A percentile compares a stretch with the other conserved stretches of the same genome.
Conservation (phyloP, 2,797 vertebrate genomes). For the Sebastes minor region DNA sequence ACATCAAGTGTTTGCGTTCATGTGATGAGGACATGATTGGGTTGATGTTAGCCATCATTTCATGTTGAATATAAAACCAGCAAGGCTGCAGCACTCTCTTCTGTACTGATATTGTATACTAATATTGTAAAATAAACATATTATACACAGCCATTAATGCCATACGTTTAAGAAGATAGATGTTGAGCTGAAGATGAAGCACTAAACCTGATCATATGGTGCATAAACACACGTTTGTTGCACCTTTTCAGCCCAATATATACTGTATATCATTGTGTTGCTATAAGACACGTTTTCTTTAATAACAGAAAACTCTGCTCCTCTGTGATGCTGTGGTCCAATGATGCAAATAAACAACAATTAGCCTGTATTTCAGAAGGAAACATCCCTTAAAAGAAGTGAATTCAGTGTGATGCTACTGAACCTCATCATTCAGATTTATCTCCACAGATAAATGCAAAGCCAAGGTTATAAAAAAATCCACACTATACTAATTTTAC, state of each 20-base stretch:
- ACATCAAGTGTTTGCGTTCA: too few relatives aligned
- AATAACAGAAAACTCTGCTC: background rate
- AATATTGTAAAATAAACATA: too few relatives aligned
- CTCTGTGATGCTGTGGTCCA: background rate
- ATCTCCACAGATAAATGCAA: background rate
- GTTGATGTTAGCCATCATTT: too few relatives aligned
- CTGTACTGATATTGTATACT: too few relatives aligned
- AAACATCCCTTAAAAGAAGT: background rate
- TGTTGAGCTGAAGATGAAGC: too few relatives aligned
- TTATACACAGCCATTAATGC: too few relatives aligned
- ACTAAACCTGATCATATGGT: too few relatives aligned
- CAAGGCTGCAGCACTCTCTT: too few relatives aligned
- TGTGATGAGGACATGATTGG: too few relatives aligned
- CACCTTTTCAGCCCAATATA: background rate
- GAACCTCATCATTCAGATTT: background rate
- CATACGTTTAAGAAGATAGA: too few relatives aligned
- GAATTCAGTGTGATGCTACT: background rate
- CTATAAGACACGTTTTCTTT: background rate
- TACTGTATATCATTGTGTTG: background rate
- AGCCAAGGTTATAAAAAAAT: constrained; percentile 1
- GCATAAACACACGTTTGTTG: background rate
- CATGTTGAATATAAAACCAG: too few relatives aligned
- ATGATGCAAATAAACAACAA: background rate
- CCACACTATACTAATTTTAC: constrained; percentile 1
- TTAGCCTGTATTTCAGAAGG: background rate